Evolutionary conservation across 2,797 vertebrate genomes (phyloP), one percentile per base, ranked within the genome.

Genomic region (Gouania willdenowi): DNA sequence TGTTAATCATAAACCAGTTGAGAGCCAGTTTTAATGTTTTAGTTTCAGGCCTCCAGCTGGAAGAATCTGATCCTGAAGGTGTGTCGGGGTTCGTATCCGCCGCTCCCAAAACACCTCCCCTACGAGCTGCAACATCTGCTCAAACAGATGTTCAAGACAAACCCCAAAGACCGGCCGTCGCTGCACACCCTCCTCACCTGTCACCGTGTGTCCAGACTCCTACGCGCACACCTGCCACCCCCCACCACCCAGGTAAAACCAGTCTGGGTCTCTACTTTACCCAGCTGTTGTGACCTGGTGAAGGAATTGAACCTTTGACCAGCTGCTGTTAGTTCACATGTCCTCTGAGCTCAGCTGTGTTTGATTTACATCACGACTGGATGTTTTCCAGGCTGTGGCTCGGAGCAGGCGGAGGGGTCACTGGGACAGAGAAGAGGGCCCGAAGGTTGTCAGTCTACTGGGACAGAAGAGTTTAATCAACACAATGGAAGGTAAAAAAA

Each of bases 31-130:
- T 14, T 3, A n/a, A n/a, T n/a, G n/a, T n/a, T n/a, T 45, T 66
- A 98, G 95, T 98, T 98, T 78, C 92, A 98, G 85, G 92, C 93
- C 2, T 75, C 72, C 4, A 96, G 93, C 79, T 97, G 94, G 94
- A 98, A 93, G 79, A 90, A 82, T 64, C 88, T 98, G 47, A 94
- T 98, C 35, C 79, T 98, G 11, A 96, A 94, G 84, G 93, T 97
- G 77, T 97, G 93, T 55, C 88, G 91, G 26, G 94, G 95, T 2
- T 68, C 90, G 1, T 90, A 92, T 41, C 56, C 69, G 10, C 92
- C 94, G 2, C 80, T 97, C 17, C 93, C 93, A 0, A 54, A 44
- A 20, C 91, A 88, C 38, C 90, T 94, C 63, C 92, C 92, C 22
- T 93, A 84, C 5, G 93, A 97, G 34, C 81, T 98, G 50, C 94